Evolutionary conservation across 1,140 invertebrate genomes (phyloP).

Genomic region (Gyrodactylus bullatarudis): DNA sequence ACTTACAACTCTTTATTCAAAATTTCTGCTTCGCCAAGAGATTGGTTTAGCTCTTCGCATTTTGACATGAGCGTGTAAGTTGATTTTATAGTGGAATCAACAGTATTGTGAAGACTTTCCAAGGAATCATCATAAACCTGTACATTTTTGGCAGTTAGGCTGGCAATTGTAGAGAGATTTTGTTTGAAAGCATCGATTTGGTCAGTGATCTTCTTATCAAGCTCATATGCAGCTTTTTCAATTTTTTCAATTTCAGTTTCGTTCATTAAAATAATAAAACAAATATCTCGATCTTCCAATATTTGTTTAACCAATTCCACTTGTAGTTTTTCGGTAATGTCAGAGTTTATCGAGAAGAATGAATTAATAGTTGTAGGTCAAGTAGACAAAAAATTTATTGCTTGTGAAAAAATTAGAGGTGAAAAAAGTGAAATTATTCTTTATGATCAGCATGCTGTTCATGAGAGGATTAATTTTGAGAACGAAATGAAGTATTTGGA

Average conservation of each 20-base stretch:
- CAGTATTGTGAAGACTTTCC: background rate
- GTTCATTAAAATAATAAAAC: background rate
- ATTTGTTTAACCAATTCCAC: background rate
- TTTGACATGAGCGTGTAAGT: background rate
- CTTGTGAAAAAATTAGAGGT: background rate
- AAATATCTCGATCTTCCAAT: no score
- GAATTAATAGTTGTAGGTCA: background rate
- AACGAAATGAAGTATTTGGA: background rate
- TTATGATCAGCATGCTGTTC: background rate
- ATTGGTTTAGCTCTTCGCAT: background rate
- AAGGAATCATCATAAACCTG: background rate
- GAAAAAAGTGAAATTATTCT: background rate
- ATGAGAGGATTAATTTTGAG: background rate
- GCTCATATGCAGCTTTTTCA: background rate
- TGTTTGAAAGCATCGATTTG: background rate
- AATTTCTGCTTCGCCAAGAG: background rate
- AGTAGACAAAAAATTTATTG: background rate
- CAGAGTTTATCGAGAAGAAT: no score
- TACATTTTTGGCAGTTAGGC: background rate
- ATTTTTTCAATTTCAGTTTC: background rate
- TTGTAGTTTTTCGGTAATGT: no score
- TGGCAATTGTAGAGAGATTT: background rate
- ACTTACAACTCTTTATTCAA: background rate
- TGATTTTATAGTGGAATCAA: background rate
- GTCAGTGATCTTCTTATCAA: background rate